Conservation (phyloP, 2,113 vertebrate species). For the Trematomus loennbergii region DNA sequence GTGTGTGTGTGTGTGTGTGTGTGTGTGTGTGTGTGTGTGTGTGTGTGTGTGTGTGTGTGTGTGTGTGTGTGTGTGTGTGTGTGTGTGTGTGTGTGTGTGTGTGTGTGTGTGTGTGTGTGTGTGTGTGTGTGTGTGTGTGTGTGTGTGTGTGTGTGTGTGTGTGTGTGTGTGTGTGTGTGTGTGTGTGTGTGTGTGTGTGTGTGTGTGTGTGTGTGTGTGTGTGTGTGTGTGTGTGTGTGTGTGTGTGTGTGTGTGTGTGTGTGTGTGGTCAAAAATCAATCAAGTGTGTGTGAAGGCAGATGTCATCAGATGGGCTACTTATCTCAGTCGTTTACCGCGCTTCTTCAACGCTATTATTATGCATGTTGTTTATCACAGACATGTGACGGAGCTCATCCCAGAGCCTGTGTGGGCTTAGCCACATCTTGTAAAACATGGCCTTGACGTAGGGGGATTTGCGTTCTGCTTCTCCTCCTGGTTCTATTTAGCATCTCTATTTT, state of each 20-base stretch:
- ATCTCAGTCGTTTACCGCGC: constrained; percentile 46
- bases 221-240: constrained; percentile 51
- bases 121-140: too few relatives aligned
- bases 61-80: too few relatives aligned
- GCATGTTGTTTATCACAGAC: constrained; percentile 59
- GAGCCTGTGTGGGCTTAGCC: constrained; percentile 52
- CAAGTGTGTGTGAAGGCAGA: constrained; percentile 56
- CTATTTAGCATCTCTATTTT: constrained; percentile 46
- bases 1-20: too few relatives aligned
- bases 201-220: too few relatives aligned
- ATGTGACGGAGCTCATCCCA: constrained; percentile 53
- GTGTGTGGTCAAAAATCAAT: constrained; percentile 47
- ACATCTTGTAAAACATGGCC: constrained; percentile 66
- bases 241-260: constrained; percentile 48
- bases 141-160: constrained; percentile 61
- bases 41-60: too few relatives aligned
- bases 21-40: too few relatives aligned
- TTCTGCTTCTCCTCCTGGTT: constrained; percentile 51
- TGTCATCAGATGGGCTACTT: constrained; percentile 63
- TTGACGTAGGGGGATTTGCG: constrained; percentile 44
- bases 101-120: too few relatives aligned
- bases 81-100: too few relatives aligned
- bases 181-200: not conserved
- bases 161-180: constrained; percentile 29
- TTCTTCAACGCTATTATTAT: constrained; percentile 38